phyloP scores from a whole-genome alignment of 1,140 invertebrate genomes.

The Pteromalus puparum region DNA sequence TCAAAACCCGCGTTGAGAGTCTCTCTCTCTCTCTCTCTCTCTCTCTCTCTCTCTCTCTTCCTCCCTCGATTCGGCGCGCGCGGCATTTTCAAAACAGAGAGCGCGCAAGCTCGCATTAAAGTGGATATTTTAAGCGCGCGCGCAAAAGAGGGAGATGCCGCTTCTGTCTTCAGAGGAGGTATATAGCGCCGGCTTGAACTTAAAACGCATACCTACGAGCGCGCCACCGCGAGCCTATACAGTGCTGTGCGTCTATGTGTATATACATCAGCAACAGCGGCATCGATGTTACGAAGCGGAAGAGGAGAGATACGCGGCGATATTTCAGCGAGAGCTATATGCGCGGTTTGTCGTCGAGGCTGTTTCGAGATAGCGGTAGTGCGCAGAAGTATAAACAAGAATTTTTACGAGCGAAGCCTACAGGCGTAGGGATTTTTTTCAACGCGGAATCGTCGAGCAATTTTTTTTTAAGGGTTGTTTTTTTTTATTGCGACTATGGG shows the following conservation, averaged over 20 bases:
- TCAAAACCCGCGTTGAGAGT: slow-evolving; percentile 23
- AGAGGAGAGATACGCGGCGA: slow-evolving; percentile 10
- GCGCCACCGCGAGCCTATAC: not conserved
- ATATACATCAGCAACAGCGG: not conserved
- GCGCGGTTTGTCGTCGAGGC: not conserved
- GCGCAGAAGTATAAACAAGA: slow-evolving; percentile 18
- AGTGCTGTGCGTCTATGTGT: not conserved
- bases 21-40: not conserved
- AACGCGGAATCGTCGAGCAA: not conserved
- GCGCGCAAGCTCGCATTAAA: slow-evolving; percentile 43
- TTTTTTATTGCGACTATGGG: not conserved
- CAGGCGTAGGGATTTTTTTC: not conserved
- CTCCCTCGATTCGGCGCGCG: not conserved
- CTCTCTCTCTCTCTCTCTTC: not conserved
- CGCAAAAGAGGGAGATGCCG: not conserved
- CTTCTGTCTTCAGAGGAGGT: not conserved
- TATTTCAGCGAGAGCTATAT: slow-evolving; percentile 8
- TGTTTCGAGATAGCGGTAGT: not conserved
- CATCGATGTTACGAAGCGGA: slow-evolving; percentile 12
- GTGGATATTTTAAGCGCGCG: slow-evolving; percentile 47
- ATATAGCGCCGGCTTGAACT: not conserved
- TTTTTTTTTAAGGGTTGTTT: not conserved
- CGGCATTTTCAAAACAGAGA: slow-evolving; percentile 48
- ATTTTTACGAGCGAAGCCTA: not conserved
- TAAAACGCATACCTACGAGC: slow-evolving; percentile 43